A percentile compares a stretch with the other conserved stretches of the same genome.
Conservation (phyloP, 2,113 vertebrate genomes). For the Buteo buteo region DNA sequence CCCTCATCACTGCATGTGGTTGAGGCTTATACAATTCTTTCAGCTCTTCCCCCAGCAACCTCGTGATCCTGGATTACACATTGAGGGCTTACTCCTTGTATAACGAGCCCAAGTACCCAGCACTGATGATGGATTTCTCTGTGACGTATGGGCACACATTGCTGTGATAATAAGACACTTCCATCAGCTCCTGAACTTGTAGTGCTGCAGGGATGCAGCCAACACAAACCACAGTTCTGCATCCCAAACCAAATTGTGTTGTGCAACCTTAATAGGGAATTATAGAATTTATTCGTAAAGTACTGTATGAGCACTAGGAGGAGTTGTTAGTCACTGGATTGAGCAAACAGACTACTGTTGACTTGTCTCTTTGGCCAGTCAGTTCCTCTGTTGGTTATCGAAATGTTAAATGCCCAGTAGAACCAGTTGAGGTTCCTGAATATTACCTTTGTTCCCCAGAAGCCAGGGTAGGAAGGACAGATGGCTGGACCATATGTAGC, state of each 20-base stretch:
- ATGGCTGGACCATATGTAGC: background rate
- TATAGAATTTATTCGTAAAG: background rate
- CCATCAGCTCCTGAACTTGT: background rate
- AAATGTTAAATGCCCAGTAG: background rate
- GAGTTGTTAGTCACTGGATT: background rate
- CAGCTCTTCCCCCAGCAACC: background rate
- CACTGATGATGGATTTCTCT: background rate
- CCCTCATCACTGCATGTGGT: background rate
- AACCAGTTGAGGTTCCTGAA: background rate
- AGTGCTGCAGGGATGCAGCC: background rate
- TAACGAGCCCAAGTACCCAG: background rate
- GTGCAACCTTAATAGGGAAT: background rate
- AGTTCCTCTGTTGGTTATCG: background rate
- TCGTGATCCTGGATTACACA: background rate
- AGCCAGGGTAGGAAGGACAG: background rate
- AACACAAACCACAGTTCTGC: background rate
- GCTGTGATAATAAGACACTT: background rate
- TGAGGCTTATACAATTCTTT: background rate
- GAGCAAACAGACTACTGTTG: background rate
- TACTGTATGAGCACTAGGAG: background rate
- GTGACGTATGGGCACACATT: background rate
- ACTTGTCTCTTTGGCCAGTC: background rate
- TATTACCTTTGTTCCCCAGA: background rate
- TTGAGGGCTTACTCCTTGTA: background rate
- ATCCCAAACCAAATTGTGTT: background rate